Conservation (phyloP, 2,113 vertebrate species). For the Ochotona princeps region DNA sequence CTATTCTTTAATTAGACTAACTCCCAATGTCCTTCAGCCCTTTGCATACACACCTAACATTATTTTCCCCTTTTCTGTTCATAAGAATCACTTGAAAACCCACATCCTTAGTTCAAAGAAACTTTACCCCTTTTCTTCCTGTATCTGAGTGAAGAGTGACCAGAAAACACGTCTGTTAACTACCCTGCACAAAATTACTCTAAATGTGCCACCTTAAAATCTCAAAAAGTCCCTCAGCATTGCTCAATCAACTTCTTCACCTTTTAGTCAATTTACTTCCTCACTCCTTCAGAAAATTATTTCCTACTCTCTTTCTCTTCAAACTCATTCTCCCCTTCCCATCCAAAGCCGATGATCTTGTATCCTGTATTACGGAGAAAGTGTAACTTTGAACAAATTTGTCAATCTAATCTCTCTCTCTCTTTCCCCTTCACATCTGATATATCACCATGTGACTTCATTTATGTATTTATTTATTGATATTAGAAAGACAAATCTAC, state of each 20-base stretch:
- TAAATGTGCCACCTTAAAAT: conserved; percentile 38
- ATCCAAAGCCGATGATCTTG: conserved; percentile 10
- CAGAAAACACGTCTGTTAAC: background rate
- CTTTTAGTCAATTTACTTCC: conserved; percentile 45
- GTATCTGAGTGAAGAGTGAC: background rate
- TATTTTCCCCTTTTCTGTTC: background rate
- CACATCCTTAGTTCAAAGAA: background rate
- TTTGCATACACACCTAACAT: background rate
- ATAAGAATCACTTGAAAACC: conserved; percentile 10
- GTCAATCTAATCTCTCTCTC: background rate
- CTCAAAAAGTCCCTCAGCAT: background rate
- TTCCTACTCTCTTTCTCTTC: conserved; percentile 46
- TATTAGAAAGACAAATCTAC: too few species aligned
- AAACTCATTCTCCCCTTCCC: conserved; percentile 4
- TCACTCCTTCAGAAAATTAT: conserved; percentile 48
- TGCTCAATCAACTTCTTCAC: conserved; percentile 23
- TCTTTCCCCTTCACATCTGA: background rate
- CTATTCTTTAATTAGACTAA: background rate
- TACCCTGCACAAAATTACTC: background rate
- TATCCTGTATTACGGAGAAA: conserved; percentile 42
- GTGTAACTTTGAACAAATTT: background rate
- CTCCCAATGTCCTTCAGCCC: background rate
- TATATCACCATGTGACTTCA: background rate
- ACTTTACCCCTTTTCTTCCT: background rate
- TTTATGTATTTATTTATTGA: too few species aligned